Percentiles rank a stretch among this genome's conserved stretches.
These are phyloP conservation scores for Drosophila sulfurigaster DNA, from an alignment of 1,140 invertebrate species.

Conservation along the genomic window DNA sequence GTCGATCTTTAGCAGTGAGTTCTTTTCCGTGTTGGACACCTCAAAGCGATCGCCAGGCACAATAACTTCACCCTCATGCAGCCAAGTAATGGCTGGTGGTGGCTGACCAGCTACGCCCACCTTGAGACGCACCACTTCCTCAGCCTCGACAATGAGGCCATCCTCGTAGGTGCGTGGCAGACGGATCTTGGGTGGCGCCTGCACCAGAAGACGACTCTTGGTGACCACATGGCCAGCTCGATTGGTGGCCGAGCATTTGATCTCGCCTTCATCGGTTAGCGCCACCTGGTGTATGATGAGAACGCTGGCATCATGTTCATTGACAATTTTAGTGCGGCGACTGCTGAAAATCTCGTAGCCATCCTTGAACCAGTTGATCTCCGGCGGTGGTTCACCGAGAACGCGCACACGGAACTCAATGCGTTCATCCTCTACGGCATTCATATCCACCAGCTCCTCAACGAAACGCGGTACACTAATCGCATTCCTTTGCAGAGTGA, in stretches of 20 bases:
- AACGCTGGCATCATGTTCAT: constrained; percentile 91
- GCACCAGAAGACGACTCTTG: constrained; percentile 89
- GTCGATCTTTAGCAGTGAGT: constrained; percentile 90
- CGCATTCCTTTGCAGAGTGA: constrained; percentile 89
- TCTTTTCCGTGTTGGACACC: constrained; percentile 89
- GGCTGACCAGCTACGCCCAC: constrained; percentile 96
- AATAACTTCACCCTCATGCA: constrained; percentile 92
- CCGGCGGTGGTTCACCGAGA: constrained; percentile 92
- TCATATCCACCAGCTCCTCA: constrained; percentile 88
- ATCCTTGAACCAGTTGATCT: constrained; percentile 97
- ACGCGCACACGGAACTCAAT: constrained; percentile 93
- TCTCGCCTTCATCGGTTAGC: constrained; percentile 93
- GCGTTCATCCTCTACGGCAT: constrained; percentile 92
- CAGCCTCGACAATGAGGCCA: constrained; percentile 94
- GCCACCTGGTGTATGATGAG: constrained; percentile 93
- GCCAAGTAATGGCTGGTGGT: constrained; percentile 92
- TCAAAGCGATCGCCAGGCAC: constrained; percentile 88
- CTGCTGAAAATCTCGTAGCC: constrained; percentile 94
- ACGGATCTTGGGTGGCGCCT: constrained; percentile 92
- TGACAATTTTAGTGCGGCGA: constrained; percentile 90
- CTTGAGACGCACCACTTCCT: constrained; percentile 94
- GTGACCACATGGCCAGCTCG: constrained; percentile 91
- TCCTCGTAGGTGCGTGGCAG: constrained; percentile 94
- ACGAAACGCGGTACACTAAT: constrained; percentile 89
- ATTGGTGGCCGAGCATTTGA: constrained; percentile 95